Evolutionary conservation across 2,113 vertebrate species (phyloP).

Genomic region (Pteropus alecto): DNA sequence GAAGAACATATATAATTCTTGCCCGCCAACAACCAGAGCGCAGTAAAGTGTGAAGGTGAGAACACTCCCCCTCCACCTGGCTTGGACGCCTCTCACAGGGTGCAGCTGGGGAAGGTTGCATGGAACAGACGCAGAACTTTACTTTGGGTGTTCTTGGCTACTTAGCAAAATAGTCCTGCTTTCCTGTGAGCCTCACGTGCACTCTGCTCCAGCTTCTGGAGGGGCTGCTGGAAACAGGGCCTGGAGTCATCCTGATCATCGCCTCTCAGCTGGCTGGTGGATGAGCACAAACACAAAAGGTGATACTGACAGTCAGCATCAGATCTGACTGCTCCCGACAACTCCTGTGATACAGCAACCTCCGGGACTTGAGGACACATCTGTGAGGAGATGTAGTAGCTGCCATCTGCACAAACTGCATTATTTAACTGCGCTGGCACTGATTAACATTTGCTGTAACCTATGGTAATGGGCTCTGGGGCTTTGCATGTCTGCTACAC

Average conservation of each 20-base stretch:
- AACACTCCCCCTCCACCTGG: not conserved
- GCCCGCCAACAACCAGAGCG: not conserved
- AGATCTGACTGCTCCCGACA: conserved; percentile 83
- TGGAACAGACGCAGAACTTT: not conserved
- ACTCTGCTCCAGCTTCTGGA: not conserved
- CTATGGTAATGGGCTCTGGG: conserved; percentile 91
- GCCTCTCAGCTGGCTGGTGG: conserved; percentile 58
- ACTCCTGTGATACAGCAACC: conserved; percentile 86
- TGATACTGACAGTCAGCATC: conserved; percentile 79
- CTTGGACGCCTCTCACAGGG: not conserved
- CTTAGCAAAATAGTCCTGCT: not conserved
- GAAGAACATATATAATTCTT: not conserved
- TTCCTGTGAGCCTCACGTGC: not conserved
- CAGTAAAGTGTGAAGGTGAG: not conserved
- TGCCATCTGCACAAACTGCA: conserved; percentile 92
- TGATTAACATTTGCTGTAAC: conserved; percentile 93
- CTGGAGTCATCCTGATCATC: not conserved
- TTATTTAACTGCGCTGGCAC: conserved; percentile 91
- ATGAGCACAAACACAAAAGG: conserved; percentile 74
- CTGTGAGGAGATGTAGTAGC: conserved; percentile 86
- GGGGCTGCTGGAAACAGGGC: not conserved
- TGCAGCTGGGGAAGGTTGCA: not conserved
- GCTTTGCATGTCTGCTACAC: conserved; percentile 87
- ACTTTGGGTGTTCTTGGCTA: not conserved
- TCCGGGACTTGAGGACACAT: conserved; percentile 86